These are phyloP conservation scores for Tortricodes alternella DNA, from an alignment of 2,888 invertebrate species.

Conservation along the genomic window DNA sequence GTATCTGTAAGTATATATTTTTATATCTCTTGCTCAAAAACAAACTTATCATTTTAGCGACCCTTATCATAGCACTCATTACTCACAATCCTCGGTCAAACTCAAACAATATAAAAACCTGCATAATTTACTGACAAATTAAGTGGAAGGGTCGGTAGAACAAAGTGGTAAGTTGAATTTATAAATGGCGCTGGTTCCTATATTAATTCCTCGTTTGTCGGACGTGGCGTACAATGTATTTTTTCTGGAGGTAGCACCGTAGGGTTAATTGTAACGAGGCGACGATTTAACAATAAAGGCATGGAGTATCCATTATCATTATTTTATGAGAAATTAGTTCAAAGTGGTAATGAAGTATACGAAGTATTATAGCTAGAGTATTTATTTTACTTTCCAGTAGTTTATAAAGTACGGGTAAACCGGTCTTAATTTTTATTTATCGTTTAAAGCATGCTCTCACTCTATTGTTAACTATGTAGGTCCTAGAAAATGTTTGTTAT, in stretches of 20 bases:
- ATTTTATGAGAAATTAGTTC: neutral
- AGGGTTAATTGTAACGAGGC: constrained; percentile 67
- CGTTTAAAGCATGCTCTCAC: too few species aligned
- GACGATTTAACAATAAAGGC: constrained; percentile 49
- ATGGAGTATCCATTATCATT: constrained; percentile 39
- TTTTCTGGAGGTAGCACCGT: constrained; percentile 59
- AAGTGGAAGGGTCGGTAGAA: constrained; percentile 58
- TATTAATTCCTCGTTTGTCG: constrained; percentile 77
- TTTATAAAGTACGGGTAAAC: too few species aligned
- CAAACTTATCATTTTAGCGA: constrained; percentile 18
- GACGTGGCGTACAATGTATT: constrained; percentile 50
- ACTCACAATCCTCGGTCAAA: constrained; percentile 46
- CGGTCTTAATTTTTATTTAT: too few species aligned
- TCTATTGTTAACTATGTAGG: too few species aligned
- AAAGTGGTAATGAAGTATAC: too few species aligned
- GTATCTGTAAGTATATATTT: neutral
- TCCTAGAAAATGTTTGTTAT: too few species aligned
- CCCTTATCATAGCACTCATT: constrained; percentile 43
- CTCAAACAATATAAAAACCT: constrained; percentile 62
- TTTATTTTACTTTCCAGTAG: too few species aligned
- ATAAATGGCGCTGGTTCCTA: constrained; percentile 64
- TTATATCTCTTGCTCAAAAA: constrained; percentile 5
- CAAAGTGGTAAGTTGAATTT: constrained; percentile 67
- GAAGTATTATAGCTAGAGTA: too few species aligned
- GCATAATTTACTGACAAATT: constrained; percentile 57